Conservation (phyloP, 2,888 invertebrate species). For the Polydesmus complanatus region DNA sequence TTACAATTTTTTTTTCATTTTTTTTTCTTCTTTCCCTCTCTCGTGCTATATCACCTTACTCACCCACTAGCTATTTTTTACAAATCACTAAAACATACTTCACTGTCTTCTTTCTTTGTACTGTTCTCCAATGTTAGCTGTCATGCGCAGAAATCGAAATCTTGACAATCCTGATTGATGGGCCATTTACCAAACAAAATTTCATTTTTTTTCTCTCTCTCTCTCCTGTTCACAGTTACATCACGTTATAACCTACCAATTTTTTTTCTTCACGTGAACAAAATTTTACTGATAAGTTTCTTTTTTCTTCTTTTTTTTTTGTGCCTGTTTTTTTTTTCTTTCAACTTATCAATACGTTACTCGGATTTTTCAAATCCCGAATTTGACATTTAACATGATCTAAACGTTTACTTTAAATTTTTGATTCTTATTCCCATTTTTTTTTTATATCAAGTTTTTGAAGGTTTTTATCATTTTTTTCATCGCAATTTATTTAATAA, state of each 20-base stretch:
- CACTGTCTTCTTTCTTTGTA: not conserved
- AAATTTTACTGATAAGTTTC: not conserved
- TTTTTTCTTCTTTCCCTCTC: too few species aligned
- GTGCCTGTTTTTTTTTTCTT: not conserved
- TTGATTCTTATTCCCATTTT: not conserved
- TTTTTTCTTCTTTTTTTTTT: too few species aligned
- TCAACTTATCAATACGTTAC: not conserved
- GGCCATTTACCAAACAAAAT: not conserved
- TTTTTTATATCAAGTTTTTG: not conserved
- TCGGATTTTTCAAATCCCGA: not conserved
- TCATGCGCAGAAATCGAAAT: not conserved
- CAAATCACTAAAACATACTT: not conserved
- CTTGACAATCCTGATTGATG: not conserved
- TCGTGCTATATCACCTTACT: too few species aligned
- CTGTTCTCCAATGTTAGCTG: not conserved
- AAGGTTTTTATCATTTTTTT: not conserved
- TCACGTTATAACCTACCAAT: not conserved
- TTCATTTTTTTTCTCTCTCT: not conserved
- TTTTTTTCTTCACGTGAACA: not conserved
- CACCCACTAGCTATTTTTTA: too few species aligned
- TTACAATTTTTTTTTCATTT: not conserved
- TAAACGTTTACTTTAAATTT: not conserved
- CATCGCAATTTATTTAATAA: not conserved
- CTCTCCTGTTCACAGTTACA: not conserved
- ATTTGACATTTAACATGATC: not conserved